Evolutionary conservation across 2,888 invertebrate species (phyloP), one percentile per base, ranked within the genome.

Genomic region (Ochropleura plecta): DNA sequence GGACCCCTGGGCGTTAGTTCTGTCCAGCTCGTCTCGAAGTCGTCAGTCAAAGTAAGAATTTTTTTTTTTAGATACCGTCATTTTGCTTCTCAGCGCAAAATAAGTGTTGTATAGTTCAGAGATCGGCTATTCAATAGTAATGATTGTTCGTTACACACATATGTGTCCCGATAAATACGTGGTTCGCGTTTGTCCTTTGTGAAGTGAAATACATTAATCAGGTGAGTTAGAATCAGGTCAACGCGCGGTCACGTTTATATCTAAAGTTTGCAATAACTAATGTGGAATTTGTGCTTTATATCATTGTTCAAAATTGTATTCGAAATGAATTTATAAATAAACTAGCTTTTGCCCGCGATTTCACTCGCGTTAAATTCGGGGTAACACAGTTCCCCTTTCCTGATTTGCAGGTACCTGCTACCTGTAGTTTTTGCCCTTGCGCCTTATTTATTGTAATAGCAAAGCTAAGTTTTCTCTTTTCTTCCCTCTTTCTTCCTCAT

Each of bases 161-260:
- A 62, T 79, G 62, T 57, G 80, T 70, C 46, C 51, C 59, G 64
- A 64, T 81, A 74, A 80, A 80, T 84, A 67, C 69, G 42, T 67
- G 53, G 80, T 71, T 66, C 30, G 16, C 59, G 42, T 80, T 70
- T 70, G 59, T 64, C 67, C 59, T 80, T 64, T 81, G 66, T 80
- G 18, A 30, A 64, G 46, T 48, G 51, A 70, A 79, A 79, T 55
- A 74, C 81, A 84, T 81, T 74, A 74, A 84, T 81, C 81, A 81
- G 81, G 66, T 80, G 57, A 51, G 51, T 66, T 30, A 18, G 55
- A 81, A 68, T 74, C 75, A 80, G 81, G 76, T 59, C 76, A 84
- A 48, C 20, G 53, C 62, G 48, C 44, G 59, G 66, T 62, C 46
- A 55, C 51, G 16, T 63, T 62, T 48, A 20, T 53, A 53, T 18